Base-by-base conservation (phyloP, 1,140 invertebrate species). In the Potamilus streckersoni region DNA sequence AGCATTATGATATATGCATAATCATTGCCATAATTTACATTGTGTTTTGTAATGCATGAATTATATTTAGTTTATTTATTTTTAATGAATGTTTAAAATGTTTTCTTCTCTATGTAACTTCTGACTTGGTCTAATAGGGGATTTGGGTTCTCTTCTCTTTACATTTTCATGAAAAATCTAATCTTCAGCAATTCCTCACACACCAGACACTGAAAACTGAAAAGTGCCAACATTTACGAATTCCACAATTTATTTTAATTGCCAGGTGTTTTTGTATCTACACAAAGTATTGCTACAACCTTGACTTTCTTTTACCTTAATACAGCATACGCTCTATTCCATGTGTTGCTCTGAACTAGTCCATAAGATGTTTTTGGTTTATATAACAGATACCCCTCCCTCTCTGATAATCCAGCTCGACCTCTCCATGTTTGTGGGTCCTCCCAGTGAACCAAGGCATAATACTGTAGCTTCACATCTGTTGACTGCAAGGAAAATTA, bases 271-370 rank as follows among this genome's bases (percentile, higher is more conserved):
- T n/a, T n/a, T n/a, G n/a, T n/a, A n/a, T n/a, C n/a, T n/a, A 38
- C 31, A 38, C 2, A 38, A 38, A 6, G 31, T 38, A 38, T 6
- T 38, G 31, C 31, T 3, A 6, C 31, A 38, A 38, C 2, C 31
- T 6, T 38, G 31, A 38, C 31, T 69, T 49, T 4, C 64, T 88
- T 89, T 89, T 89, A 95, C 93, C 95, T 95, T 1, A 96, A 87
- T 74, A 96, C 92, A 82, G 96, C 96, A 90, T 95, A 96, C 64
- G 94, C 95, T 55, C 95, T 93, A 85, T 95, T 93, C 94, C 95
- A 97, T 23, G 78, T 73, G 69, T 79, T 92, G 86, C 79, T 92
- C 83, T 79, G 79, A 5, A 85, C 49, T 49, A 78, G 80, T 55
- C 66, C 81, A 65, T 56, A 69, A n/a, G 73, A 71, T 62, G 76